Evolutionary conservation across 2,113 vertebrate species (phyloP).

Genomic region (Paralichthys olivaceus): DNA sequence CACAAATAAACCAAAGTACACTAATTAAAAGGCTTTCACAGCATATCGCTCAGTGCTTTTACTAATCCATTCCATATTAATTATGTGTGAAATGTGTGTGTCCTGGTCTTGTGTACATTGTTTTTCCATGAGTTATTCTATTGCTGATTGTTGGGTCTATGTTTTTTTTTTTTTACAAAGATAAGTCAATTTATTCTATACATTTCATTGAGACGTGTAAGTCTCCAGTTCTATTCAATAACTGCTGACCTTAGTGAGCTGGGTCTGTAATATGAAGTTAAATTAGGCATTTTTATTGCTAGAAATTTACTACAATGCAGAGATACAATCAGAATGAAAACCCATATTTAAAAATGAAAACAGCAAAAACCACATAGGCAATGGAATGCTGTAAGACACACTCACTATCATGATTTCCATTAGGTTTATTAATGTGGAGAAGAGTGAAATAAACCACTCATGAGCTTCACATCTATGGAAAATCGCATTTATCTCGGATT

Average conservation of each 20-base stretch:
- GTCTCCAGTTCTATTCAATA: conserved; percentile 23
- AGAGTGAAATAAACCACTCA: background rate
- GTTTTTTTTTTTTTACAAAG: background rate
- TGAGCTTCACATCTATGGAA: background rate
- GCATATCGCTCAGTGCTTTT: conserved; percentile 53
- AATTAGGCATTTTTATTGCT: conserved; percentile 2
- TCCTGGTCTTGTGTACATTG: conserved; percentile 57
- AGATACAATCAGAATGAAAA: background rate
- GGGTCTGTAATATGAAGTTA: background rate
- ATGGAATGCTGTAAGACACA: background rate
- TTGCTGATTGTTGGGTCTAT: background rate
- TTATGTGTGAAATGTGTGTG: conserved; percentile 56
- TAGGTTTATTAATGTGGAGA: conserved; percentile 14
- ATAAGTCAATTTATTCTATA: background rate
- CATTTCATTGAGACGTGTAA: background rate
- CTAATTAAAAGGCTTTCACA: conserved; percentile 64
- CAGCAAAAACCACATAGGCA: background rate
- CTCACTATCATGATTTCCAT: background rate
- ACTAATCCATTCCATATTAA: conserved; percentile 60
- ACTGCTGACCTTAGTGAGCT: conserved; percentile 5
- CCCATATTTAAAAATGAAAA: background rate
- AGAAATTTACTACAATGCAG: background rate
- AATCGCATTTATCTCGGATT: background rate
- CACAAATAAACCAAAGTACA: conserved; percentile 61
- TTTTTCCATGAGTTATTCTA: conserved; percentile 50